These are phyloP conservation scores for Xyliphius kryptos DNA, from an alignment of 2,113 vertebrate species.

Conservation along the genomic window DNA sequence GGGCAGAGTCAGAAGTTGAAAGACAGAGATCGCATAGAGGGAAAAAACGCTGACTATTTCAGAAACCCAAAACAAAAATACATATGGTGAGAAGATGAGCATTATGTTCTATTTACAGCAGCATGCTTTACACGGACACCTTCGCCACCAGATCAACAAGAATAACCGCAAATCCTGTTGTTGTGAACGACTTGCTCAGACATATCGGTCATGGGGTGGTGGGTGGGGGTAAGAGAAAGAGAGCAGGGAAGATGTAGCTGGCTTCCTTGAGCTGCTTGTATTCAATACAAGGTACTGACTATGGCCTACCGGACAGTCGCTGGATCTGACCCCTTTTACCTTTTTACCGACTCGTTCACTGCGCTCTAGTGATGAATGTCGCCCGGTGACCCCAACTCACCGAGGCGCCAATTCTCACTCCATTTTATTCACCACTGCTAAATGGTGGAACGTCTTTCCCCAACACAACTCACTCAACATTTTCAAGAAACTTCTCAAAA, in stretches of 20 bases:
- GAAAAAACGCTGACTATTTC: slow-evolving; percentile 5
- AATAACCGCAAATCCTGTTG: slow-evolving; percentile 5
- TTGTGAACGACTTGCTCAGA: slow-evolving; percentile 1
- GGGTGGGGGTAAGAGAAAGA: neutral
- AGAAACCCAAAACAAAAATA: slow-evolving; percentile 4
- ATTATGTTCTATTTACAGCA: slow-evolving; percentile 10
- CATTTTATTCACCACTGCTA: too few species aligned
- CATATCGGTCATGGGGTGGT: neutral
- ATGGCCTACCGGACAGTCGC: too few species aligned
- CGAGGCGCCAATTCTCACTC: too few species aligned
- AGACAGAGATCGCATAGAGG: neutral
- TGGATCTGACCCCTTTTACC: too few species aligned
- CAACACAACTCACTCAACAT: too few species aligned
- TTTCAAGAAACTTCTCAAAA: too few species aligned
- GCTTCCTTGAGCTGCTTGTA: too few species aligned
- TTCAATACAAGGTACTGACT: too few species aligned
- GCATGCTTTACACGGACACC: neutral
- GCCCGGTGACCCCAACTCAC: too few species aligned
- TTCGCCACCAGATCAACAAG: neutral
- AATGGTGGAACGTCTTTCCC: too few species aligned
- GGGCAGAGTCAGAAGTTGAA: slow-evolving; percentile 6
- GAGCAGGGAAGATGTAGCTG: neutral
- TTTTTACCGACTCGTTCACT: too few species aligned
- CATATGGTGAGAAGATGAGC: neutral
- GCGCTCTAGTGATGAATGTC: too few species aligned